Conservation (phyloP, 2,888 invertebrate species). For the Drosophila meridiana region DNA sequence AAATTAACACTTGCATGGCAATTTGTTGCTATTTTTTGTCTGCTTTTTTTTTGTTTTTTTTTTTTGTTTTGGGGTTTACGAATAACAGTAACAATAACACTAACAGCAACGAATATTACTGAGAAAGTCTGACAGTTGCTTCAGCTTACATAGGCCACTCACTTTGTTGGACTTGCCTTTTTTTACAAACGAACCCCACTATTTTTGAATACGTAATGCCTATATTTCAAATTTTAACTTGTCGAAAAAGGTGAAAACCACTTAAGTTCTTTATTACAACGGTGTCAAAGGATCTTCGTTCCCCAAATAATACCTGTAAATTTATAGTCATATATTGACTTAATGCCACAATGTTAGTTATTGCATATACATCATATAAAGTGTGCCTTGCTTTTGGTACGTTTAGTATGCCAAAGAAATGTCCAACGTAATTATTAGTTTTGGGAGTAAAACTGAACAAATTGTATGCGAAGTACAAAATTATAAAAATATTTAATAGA, state of each 20-base stretch:
- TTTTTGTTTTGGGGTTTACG: constrained; percentile 35
- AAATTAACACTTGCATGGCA: constrained; percentile 75
- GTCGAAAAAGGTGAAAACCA: constrained; percentile 4
- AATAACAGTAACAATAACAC: constrained; percentile 20
- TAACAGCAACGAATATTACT: constrained; percentile 18
- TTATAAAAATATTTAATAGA: too few relatives aligned
- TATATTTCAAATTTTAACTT: constrained; percentile 13
- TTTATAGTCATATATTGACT: not conserved
- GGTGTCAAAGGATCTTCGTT: not conserved
- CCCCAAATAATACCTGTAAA: not conserved
- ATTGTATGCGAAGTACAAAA: too few relatives aligned
- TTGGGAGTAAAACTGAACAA: too few relatives aligned
- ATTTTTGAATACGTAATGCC: constrained; percentile 22
- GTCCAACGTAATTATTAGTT: not conserved
- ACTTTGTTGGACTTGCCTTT: constrained; percentile 22
- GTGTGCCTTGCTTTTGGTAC: not conserved
- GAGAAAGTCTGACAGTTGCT: constrained; percentile 35
- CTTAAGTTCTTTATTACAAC: constrained; percentile 12
- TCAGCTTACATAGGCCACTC: constrained; percentile 35
- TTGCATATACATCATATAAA: not conserved
- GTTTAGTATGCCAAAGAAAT: not conserved
- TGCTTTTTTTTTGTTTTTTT: constrained; percentile 19
- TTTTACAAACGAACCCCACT: constrained; percentile 6
- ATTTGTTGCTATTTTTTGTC: constrained; percentile 58
- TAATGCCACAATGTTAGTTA: not conserved